These are phyloP conservation scores for Drosophila setifemur DNA, from an alignment of 1,140 invertebrate species.

Conservation along the genomic window DNA sequence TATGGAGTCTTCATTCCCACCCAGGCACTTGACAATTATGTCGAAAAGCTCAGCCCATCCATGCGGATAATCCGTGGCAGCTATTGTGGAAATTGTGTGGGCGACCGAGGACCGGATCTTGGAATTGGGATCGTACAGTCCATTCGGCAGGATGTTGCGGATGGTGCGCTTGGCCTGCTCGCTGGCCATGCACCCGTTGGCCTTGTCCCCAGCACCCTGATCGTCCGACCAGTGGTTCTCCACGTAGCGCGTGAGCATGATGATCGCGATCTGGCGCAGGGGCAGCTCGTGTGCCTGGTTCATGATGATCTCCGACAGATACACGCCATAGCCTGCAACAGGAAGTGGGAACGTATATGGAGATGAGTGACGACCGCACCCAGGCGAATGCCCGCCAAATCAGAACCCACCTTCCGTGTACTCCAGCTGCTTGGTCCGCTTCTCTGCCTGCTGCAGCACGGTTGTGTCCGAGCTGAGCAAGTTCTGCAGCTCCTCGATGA, in stretches of 20 bases:
- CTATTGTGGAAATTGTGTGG: conserved; percentile 90
- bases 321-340: conserved; percentile 87
- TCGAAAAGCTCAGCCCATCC: conserved; percentile 90
- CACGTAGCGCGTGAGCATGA: conserved; percentile 90
- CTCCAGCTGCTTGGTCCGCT: conserved; percentile 74
- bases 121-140: conserved; percentile 88
- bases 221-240: conserved; percentile 87
- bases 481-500: conserved; percentile 80
- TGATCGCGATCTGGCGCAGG: conserved; percentile 88
- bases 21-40: conserved; percentile 87
- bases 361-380: background rate
- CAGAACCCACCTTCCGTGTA: conserved; percentile 75
- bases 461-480: conserved; percentile 69
- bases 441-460: conserved; percentile 66
- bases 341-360: background rate
- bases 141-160: conserved; percentile 87
- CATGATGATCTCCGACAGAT: conserved; percentile 88
- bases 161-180: conserved; percentile 86
- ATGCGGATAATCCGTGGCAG: conserved; percentile 91
- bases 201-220: conserved; percentile 2
- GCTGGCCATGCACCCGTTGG: conserved; percentile 79
- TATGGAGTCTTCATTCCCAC: conserved; percentile 85
- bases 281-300: conserved; percentile 86
- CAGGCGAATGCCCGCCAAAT: conserved; percentile 48
- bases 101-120: conserved; percentile 89